A percentile compares a stretch with the other conserved stretches of the same genome.
phyloP scores from a whole-genome alignment of 2,797 vertebrate genomes.

The Spinus pinus region DNA sequence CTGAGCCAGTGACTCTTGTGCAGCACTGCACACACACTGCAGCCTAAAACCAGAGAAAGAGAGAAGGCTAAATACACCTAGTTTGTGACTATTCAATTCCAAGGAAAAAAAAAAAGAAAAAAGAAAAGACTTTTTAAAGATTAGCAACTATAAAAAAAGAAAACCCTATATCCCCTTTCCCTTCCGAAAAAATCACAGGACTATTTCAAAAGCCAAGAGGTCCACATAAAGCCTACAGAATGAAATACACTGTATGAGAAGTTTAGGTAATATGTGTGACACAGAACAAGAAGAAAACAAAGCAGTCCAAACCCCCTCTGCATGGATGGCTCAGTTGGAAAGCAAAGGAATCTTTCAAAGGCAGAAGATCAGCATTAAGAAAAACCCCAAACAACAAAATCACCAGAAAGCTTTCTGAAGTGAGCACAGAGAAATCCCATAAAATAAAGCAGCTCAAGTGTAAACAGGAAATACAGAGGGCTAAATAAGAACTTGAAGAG shows the following conservation, averaged over 20 bases:
- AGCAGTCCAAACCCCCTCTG: neutral
- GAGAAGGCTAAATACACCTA: neutral
- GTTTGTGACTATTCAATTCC: neutral
- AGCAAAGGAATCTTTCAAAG: neutral
- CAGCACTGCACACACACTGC: neutral
- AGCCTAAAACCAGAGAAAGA: neutral
- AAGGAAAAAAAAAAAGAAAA: neutral
- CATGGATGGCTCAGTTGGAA: neutral
- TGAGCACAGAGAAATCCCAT: neutral
- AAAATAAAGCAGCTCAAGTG: neutral
- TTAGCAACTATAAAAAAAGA: neutral
- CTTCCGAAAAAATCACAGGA: neutral
- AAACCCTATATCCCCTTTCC: neutral
- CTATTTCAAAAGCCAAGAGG: neutral
- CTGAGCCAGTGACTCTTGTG: neutral
- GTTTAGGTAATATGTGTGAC: neutral
- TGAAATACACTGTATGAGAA: neutral
- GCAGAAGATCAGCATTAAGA: neutral
- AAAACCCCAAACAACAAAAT: neutral
- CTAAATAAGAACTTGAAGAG: neutral
- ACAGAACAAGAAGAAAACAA: neutral
- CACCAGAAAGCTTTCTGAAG: neutral
- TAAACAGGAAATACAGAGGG: constrained; percentile 3
- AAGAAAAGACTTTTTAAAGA: neutral
- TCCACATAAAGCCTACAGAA: neutral